A percentile compares a stretch with the other conserved stretches of the same genome.
phyloP scores from a whole-genome alignment of 2,113 vertebrate genomes.

The Vireo altiloquus region DNA sequence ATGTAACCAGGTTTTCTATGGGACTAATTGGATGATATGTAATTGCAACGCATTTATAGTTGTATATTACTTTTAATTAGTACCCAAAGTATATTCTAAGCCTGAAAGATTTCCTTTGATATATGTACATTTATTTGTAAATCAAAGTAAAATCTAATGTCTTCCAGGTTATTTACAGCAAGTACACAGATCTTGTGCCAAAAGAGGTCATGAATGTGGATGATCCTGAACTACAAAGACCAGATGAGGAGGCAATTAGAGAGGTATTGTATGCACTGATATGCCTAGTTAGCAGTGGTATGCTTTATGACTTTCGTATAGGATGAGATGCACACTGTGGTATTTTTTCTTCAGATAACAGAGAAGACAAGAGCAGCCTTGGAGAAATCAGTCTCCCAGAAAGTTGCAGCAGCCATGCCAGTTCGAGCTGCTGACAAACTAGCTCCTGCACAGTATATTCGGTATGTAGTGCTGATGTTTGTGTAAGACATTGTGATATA shows the following conservation, averaged over 20 bases:
- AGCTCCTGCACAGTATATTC: conserved; percentile 95
- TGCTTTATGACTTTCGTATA: background rate
- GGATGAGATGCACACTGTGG: background rate
- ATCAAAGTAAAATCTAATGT: conserved; percentile 35
- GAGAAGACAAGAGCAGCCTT: conserved; percentile 93
- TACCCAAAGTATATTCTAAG: background rate
- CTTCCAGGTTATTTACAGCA: conserved; percentile 93
- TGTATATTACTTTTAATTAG: background rate
- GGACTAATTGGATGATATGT: background rate
- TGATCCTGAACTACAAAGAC: conserved; percentile 87
- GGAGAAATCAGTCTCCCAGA: conserved; percentile 94
- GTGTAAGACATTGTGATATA: background rate
- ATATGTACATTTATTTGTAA: background rate
- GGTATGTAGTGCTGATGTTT: conserved; percentile 69
- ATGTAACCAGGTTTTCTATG: background rate
- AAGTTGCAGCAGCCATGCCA: conserved; percentile 98
- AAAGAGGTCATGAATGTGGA: conserved; percentile 94
- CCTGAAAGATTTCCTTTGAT: conserved; percentile 3
- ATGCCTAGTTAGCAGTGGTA: background rate
- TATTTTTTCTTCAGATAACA: conserved; percentile 82
- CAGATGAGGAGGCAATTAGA: conserved; percentile 92
- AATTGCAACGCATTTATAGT: background rate
- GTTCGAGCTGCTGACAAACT: conserved; percentile 97
- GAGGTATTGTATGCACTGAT: conserved; percentile 77
- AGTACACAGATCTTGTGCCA: conserved; percentile 94